These are phyloP conservation scores for Pluvianellus socialis DNA, from an alignment of 2,113 vertebrate species.

Conservation along the genomic window DNA sequence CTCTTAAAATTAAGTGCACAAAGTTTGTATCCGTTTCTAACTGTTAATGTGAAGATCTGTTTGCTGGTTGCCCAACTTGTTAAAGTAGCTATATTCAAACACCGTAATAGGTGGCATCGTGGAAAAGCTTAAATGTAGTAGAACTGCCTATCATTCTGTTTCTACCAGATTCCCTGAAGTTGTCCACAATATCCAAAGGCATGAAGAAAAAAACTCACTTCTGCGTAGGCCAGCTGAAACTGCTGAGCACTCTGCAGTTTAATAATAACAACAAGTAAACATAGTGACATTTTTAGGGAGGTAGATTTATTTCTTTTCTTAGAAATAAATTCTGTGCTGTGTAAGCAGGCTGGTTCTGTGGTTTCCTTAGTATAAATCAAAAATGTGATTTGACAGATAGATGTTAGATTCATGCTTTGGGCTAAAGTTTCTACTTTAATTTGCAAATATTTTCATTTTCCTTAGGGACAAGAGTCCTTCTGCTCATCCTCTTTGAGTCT, in stretches of 20 bases:
- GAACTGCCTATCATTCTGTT: background rate
- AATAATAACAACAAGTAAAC: conserved; percentile 13
- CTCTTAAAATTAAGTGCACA: background rate
- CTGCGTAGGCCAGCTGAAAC: background rate
- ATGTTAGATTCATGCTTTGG: background rate
- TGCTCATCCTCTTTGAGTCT: background rate
- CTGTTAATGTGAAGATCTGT: background rate
- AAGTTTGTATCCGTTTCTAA: background rate
- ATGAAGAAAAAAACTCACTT: background rate
- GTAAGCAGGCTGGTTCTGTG: background rate
- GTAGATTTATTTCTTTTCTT: conserved; percentile 26
- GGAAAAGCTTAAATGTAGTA: background rate
- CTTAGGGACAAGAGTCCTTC: background rate
- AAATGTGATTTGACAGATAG: background rate
- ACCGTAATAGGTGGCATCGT: background rate
- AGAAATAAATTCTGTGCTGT: conserved; percentile 16
- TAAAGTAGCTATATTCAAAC: background rate
- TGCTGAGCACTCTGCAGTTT: conserved; percentile 6
- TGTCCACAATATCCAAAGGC: background rate
- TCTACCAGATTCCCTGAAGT: background rate
- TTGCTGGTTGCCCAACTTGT: background rate
- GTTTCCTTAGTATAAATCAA: conserved; percentile 3
- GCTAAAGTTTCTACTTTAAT: background rate
- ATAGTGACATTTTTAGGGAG: conserved; percentile 17
- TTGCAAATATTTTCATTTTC: conserved; percentile 1